A percentile compares a stretch with the other conserved stretches of the same genome.
Conservation (phyloP, 2,113 vertebrate genomes). For the Amphiprion percula region DNA sequence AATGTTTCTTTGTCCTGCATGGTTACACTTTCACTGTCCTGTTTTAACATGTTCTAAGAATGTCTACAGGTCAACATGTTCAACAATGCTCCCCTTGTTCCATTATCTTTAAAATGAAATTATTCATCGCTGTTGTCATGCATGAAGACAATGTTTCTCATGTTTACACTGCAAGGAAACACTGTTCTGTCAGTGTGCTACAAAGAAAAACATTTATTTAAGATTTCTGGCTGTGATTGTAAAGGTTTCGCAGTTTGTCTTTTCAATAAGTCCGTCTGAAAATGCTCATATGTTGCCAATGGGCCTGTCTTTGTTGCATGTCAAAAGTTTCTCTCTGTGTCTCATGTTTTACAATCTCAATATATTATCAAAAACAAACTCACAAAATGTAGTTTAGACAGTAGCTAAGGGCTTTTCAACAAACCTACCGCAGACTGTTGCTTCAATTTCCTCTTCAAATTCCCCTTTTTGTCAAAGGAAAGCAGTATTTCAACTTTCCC, state of each 20-base stretch:
- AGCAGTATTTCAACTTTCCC: constrained; percentile 81
- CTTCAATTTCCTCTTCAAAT: constrained; percentile 72
- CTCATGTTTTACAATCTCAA: constrained; percentile 27
- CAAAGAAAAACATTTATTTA: constrained; percentile 54
- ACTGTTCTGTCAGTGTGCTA: constrained; percentile 43
- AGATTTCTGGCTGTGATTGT: constrained; percentile 45
- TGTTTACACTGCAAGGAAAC: constrained; percentile 59
- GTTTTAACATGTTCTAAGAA: constrained; percentile 82
- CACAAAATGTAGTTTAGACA: constrained; percentile 22
- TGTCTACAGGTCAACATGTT: constrained; percentile 72
- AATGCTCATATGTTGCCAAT: constrained; percentile 15
- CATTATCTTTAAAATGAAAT: constrained; percentile 69
- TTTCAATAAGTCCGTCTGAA: constrained; percentile 36
- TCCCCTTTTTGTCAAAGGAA: constrained; percentile 71
- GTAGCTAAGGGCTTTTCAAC: constrained; percentile 29
- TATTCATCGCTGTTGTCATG: constrained; percentile 54
- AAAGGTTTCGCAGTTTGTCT: constrained; percentile 47
- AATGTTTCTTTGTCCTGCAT: constrained; percentile 79
- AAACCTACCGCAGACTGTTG: constrained; percentile 67
- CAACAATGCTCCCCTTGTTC: constrained; percentile 71
- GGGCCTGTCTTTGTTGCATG: neutral
- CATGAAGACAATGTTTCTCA: constrained; percentile 49
- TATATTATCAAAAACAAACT: constrained; percentile 46
- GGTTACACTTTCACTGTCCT: constrained; percentile 67
- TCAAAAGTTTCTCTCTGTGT: neutral